Evolutionary conservation across 2,888 invertebrate genomes (phyloP), one percentile per base, ranked within the genome.

Genomic region (Hylaea fasciaria): DNA sequence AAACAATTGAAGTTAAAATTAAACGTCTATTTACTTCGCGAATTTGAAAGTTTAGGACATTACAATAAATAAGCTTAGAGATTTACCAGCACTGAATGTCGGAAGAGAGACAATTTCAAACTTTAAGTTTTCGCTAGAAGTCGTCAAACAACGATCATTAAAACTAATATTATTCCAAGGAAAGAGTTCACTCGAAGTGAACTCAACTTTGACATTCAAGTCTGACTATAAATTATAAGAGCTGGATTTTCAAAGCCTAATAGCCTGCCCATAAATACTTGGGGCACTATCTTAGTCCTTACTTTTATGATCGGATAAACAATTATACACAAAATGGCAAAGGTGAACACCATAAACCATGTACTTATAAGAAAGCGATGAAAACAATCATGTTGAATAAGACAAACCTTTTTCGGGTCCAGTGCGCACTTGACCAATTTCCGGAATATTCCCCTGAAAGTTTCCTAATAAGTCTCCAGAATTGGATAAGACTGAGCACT

Each of bases 401-500:
- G 11, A 50, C 41, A 52, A 56, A 51, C 52, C 60, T 57, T 62
- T 62, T 62, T 56, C 12, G 35, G 57, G 54, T 54, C 51, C 50
- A 45, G 17, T 55, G 58, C 58, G 51, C 41, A 54, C 59, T 59
- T 57, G 53, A 63, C 61, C 61, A 70, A 70, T 73, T 75, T 74
- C 65, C 70, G 68, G 68, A 76, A 78, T 73, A 72, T 70, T 68
- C 62, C 66, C 68, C 57, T n/a, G 57, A 72, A 77, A 79, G 72
- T 74, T 78, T 66, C 43, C 55, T 77, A 74, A 74, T 77, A 79
- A 78, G 72, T 71, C 77, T 73, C 72, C 74, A 76, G 78, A 81
- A 81, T 83, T 82, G 83, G 82, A 82, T 86, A 86, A 86, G 83
- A 82, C 83, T 77, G 74, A 83, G 82, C 79, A 83, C 84, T 88